A percentile compares a stretch with the other conserved stretches of the same genome.
phyloP scores from a whole-genome alignment of 2,797 vertebrate species.

The Molossus molossus region DNA sequence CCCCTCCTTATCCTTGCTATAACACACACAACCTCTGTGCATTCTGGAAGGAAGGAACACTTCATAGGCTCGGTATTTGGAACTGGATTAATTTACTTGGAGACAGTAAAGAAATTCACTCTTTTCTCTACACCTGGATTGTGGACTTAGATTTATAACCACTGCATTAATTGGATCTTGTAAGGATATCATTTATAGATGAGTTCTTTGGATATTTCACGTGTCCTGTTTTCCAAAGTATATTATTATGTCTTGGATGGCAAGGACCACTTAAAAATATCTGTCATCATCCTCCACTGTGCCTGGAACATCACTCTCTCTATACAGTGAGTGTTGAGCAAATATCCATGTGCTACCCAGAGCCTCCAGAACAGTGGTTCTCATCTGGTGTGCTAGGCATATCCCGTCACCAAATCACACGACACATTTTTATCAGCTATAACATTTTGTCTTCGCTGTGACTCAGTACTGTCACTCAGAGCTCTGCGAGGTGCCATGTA shows the following conservation, averaged over 20 bases:
- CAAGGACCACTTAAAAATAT: neutral
- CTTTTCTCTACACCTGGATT: neutral
- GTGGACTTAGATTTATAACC: neutral
- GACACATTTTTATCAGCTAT: neutral
- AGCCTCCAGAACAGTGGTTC: neutral
- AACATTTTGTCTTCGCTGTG: neutral
- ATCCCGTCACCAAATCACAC: neutral
- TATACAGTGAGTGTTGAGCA: neutral
- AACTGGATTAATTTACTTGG: neutral
- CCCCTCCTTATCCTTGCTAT: neutral
- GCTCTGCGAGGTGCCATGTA: neutral
- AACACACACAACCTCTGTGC: neutral
- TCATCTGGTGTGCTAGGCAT: neutral
- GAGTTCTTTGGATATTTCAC: neutral
- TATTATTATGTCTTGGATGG: neutral
- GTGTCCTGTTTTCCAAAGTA: neutral
- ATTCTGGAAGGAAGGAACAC: neutral
- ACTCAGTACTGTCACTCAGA: slow-evolving; percentile 4
- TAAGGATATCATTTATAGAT: neutral
- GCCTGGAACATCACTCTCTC: neutral
- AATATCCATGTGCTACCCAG: neutral
- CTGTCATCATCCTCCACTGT: neutral
- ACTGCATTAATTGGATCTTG: neutral
- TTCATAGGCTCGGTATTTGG: neutral
- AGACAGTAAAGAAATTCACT: neutral